These are phyloP conservation scores for Thomomys bottae DNA, from an alignment of 2,113 vertebrate genomes.

Conservation along the genomic window DNA sequence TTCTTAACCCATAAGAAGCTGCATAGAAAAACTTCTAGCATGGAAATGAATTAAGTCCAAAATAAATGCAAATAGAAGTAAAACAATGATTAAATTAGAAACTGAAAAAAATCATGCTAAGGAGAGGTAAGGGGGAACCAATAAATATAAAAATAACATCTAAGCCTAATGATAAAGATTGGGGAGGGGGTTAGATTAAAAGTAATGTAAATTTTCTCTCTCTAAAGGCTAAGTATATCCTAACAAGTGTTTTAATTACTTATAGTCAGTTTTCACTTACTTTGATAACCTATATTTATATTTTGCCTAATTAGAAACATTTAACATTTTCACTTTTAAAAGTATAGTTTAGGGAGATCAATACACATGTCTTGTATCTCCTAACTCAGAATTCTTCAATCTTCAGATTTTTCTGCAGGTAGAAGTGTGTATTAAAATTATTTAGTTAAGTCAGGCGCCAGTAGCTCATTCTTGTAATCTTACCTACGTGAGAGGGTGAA, in stretches of 20 bases:
- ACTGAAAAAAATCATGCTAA: neutral
- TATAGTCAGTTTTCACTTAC: neutral
- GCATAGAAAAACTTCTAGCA: neutral
- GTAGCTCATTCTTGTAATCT: too few species aligned
- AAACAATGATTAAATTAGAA: too few species aligned
- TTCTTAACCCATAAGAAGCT: neutral
- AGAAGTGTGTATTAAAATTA: conserved; percentile 45
- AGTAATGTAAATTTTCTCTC: neutral
- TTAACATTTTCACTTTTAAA: conserved; percentile 23
- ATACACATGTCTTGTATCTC: neutral
- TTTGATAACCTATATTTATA: conserved; percentile 26
- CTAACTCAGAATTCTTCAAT: too few species aligned
- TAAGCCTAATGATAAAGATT: neutral
- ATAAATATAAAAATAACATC: conserved; percentile 6
- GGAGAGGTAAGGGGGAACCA: neutral
- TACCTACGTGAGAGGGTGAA: too few species aligned
- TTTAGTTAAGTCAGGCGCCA: neutral
- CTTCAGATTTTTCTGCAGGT: neutral
- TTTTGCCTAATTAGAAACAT: neutral
- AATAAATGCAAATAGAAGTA: neutral
- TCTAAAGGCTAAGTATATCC: conserved; percentile 23
- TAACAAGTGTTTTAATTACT: conserved; percentile 19
- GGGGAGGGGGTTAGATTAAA: neutral
- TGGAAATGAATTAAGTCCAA: neutral
- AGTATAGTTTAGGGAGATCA: conserved; percentile 20